A percentile compares a stretch with the other conserved stretches of the same genome.
Evolutionary conservation across 1,140 invertebrate species (phyloP).

Genomic region (Pararge aegeria): DNA sequence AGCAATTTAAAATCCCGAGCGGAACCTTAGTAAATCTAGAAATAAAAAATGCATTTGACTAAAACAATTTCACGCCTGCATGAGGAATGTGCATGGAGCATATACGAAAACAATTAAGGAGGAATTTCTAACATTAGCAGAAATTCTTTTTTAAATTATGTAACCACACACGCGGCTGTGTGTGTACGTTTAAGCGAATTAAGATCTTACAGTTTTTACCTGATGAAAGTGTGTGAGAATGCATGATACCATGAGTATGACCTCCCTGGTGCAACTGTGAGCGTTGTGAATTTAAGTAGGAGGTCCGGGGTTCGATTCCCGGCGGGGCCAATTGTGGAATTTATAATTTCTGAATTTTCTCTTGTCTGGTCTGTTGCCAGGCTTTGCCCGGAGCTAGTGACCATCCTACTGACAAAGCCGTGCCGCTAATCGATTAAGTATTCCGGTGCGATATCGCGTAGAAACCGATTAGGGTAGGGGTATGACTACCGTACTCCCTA

Average conservation of each 20-base stretch:
- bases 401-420: no score
- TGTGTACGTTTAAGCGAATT: neutral
- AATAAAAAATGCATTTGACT: slow-evolving; percentile 10
- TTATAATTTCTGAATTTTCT: no score
- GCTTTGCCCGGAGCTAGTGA: no score
- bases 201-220: neutral
- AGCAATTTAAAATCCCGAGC: neutral
- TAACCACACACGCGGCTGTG: neutral
- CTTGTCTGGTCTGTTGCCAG: no score
- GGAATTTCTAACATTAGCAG: slow-evolving; percentile 13
- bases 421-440: no score
- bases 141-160: slow-evolving; percentile 7
- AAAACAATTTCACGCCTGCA: slow-evolving; percentile 9
- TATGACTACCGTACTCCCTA: no score
- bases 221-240: no score
- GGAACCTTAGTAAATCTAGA: neutral
- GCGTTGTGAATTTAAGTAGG: neutral
- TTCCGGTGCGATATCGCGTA: no score
- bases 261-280: neutral
- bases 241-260: no score
- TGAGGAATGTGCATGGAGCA: slow-evolving; percentile 10
- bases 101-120: slow-evolving; percentile 14
- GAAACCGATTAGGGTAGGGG: no score
- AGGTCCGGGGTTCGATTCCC: no score
- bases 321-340: no score